A percentile compares a stretch with the other conserved stretches of the same genome.
phyloP scores from a whole-genome alignment of 2,113 vertebrate species.

The Sinocyclocheilus anshuiensis region DNA sequence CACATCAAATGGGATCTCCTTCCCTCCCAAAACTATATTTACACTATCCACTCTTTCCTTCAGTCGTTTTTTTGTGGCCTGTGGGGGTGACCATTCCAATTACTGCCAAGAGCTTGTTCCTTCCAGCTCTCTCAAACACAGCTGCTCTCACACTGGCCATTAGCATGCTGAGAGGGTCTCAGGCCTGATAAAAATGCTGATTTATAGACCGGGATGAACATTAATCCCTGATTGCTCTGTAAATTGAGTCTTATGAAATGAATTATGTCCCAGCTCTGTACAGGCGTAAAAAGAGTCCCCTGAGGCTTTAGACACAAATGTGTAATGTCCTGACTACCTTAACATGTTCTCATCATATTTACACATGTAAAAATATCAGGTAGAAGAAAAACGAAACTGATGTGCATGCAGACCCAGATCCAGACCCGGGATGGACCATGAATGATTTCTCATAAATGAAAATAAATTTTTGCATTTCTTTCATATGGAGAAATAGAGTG shows the following conservation, averaged over 20 bases:
- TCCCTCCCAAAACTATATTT: conserved; percentile 30
- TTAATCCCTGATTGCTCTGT: conserved; percentile 58
- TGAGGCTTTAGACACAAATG: conserved; percentile 12
- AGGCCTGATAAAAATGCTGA: conserved; percentile 58
- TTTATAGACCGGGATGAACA: conserved; percentile 54
- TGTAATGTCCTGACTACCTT: conserved; percentile 45
- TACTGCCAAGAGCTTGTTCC: conserved; percentile 45
- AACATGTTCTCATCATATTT: conserved; percentile 20
- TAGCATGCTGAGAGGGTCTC: conserved; percentile 57
- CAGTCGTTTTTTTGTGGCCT: conserved; percentile 18
- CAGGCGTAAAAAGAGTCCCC: conserved; percentile 47
- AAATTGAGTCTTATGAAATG: conserved; percentile 61
- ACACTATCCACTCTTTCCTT: conserved; percentile 32
- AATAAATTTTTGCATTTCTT: neutral
- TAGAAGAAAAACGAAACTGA: conserved; percentile 2
- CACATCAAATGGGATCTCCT: neutral
- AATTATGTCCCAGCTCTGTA: conserved; percentile 41
- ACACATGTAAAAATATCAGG: neutral
- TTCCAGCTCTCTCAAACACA: conserved; percentile 43
- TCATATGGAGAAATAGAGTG: no score
- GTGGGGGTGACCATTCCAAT: conserved; percentile 54
- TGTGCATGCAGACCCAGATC: neutral
- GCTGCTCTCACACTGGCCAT: conserved; percentile 49
- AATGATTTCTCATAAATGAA: neutral
- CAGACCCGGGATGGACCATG: neutral